Conservation (phyloP, 2,113 vertebrate species). For the Siphamia tubifer region DNA sequence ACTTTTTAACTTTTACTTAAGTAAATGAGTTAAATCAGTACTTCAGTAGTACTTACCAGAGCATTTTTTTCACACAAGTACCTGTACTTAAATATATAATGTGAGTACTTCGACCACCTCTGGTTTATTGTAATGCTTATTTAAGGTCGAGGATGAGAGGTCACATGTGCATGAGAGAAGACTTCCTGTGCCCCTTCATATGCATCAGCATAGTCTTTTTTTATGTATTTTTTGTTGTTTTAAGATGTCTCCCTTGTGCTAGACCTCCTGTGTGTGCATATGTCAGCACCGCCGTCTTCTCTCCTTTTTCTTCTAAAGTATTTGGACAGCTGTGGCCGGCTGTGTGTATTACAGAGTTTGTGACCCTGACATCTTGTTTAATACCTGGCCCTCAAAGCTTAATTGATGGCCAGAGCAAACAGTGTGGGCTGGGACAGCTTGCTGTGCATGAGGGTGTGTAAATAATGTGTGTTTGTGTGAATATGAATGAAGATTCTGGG, state of each 20-base stretch:
- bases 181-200: not conserved
- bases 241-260: not conserved
- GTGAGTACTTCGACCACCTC: too few relatives aligned
- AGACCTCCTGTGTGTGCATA: not conserved
- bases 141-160: not conserved
- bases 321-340: slow-evolving; percentile 79
- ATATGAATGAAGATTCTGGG: slow-evolving; percentile 38
- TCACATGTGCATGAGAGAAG: not conserved
- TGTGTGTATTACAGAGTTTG: slow-evolving; percentile 70
- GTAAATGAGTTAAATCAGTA: too few relatives aligned
- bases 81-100: too few relatives aligned
- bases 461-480: slow-evolving; percentile 39
- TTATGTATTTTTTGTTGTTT: not conserved
- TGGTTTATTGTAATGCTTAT: slow-evolving; percentile 29
- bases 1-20: too few relatives aligned
- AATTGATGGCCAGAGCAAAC: slow-evolving; percentile 75
- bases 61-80: too few relatives aligned
- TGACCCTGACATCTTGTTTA: slow-evolving; percentile 75
- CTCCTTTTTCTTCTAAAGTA: slow-evolving; percentile 44
- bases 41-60: too few relatives aligned
- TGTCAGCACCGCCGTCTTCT: slow-evolving; percentile 16
- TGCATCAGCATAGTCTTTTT: not conserved
- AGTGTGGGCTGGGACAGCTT: slow-evolving; percentile 28
- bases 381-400: slow-evolving; percentile 64
- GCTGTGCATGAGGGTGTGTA: slow-evolving; percentile 5